phyloP scores from a whole-genome alignment of 1,140 invertebrate species.

The Heliconius melpomene region DNA sequence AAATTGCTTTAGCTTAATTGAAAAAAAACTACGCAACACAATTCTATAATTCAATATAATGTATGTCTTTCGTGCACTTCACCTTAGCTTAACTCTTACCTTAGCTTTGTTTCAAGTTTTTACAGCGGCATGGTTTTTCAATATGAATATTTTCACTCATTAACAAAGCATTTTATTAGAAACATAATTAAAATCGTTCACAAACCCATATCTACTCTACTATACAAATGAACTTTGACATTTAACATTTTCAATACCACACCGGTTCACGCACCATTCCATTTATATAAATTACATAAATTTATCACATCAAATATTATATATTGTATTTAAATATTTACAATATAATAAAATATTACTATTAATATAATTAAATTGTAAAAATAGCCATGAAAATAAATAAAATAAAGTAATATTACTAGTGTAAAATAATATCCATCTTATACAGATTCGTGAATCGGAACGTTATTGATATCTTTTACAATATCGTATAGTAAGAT shows the following conservation, averaged over 20 bases:
- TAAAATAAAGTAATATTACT: background rate
- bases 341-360: no score
- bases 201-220: slow-evolving; percentile 33
- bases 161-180: slow-evolving; percentile 19
- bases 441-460: slow-evolving; percentile 52
- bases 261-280: slow-evolving; percentile 57
- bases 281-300: slow-evolving; percentile 38
- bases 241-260: slow-evolving; percentile 53
- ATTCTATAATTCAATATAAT: slow-evolving; percentile 29
- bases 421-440: background rate
- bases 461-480: slow-evolving; percentile 52
- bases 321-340: background rate
- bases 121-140: background rate
- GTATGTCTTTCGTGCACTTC: background rate
- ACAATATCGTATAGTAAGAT: slow-evolving; percentile 43
- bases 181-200: slow-evolving; percentile 31
- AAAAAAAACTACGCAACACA: slow-evolving; percentile 37
- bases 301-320: background rate
- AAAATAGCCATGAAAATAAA: background rate
- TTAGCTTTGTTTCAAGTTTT: background rate
- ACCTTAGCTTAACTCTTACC: slow-evolving; percentile 20
- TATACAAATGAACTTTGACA: slow-evolving; percentile 69
- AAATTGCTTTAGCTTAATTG: slow-evolving; percentile 13
- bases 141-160: slow-evolving; percentile 17
- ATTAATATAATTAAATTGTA: background rate